A percentile compares a stretch with the other conserved stretches of the same genome.
Conservation (phyloP, 2,888 invertebrate species). For the Lepidocyrtinus sp. region DNA sequence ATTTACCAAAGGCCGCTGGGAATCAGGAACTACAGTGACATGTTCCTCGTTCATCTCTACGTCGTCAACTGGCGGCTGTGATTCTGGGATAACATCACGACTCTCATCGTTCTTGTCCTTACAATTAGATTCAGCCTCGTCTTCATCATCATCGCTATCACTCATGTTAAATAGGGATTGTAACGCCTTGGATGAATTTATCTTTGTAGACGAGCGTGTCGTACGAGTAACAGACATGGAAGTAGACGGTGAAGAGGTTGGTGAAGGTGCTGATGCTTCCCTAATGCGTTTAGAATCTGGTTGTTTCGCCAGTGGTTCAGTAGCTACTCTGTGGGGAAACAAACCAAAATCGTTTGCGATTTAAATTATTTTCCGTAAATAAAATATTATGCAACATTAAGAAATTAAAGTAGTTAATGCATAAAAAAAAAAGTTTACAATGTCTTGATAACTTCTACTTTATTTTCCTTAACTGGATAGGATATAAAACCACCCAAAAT, state of each 20-base stretch:
- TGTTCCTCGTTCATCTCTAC: not conserved
- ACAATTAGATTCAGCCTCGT: not conserved
- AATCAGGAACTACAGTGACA: slow-evolving; percentile 23
- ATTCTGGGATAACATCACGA: slow-evolving; percentile 32
- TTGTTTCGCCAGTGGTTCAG: no score
- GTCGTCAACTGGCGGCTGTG: not conserved
- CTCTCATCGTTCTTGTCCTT: no score
- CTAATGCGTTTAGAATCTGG: slow-evolving; percentile 22
- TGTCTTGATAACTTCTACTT: no score
- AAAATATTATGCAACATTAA: no score
- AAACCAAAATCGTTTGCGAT: no score
- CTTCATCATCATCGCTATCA: slow-evolving; percentile 27
- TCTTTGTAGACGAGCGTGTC: not conserved
- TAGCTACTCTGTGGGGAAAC: no score
- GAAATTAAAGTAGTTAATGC: no score
- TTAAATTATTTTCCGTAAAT: no score
- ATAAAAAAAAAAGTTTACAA: no score
- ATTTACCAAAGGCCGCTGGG: slow-evolving; percentile 23
- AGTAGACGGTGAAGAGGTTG: not conserved
- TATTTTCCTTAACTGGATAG: no score
- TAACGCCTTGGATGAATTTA: not conserved
- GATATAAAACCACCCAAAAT: no score
- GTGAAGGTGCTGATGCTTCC: slow-evolving; percentile 12
- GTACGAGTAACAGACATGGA: no score
- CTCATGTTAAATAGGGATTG: slow-evolving; percentile 21